Conservation (phyloP, 2,113 vertebrate genomes). For the Aphelocoma coerulescens region DNA sequence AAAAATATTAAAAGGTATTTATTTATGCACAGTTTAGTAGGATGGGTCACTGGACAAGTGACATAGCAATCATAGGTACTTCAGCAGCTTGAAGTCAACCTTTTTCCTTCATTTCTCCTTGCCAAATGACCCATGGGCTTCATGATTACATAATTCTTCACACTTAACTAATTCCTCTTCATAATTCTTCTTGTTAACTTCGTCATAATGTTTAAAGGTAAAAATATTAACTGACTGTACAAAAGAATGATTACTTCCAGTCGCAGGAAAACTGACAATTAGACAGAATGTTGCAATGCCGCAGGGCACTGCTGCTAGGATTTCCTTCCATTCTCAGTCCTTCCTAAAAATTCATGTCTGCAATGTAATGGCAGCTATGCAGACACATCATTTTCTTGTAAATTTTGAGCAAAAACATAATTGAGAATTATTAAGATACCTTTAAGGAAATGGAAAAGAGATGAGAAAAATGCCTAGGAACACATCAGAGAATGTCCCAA, state of each 20-base stretch:
- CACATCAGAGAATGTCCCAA: not conserved
- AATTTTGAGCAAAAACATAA: not conserved
- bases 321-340: not conserved
- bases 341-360: not conserved
- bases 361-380: not conserved
- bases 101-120: conserved; percentile 6
- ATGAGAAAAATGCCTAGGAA: not conserved
- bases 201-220: not conserved
- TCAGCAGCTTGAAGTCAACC: not conserved
- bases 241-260: not conserved
- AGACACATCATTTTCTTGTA: not conserved
- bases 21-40: not conserved
- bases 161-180: not conserved
- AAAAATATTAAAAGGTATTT: not conserved
- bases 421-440: not conserved
- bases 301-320: not conserved
- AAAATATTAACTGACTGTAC: not conserved
- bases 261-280: not conserved
- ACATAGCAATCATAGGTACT: not conserved
- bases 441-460: not conserved
- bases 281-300: not conserved
- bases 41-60: not conserved
- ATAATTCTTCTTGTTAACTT: not conserved
- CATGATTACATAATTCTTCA: not conserved
- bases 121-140: not conserved